Evolutionary conservation across 1,140 invertebrate genomes (phyloP), one percentile per base, ranked within the genome.

Genomic region (Eubasilissa regina): DNA sequence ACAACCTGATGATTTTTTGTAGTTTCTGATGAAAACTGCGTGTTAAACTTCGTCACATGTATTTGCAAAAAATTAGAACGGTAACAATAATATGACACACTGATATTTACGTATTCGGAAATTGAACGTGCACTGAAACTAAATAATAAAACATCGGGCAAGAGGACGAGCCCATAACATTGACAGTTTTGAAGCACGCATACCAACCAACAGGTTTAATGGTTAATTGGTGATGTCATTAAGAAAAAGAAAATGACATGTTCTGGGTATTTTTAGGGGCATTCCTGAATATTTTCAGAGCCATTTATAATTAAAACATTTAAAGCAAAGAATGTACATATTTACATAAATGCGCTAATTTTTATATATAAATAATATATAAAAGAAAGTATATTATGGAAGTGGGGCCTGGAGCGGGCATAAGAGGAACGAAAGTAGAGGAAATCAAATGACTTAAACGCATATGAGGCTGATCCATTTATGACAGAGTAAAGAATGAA

Each of bases 71-170:
- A 77, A 51, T 66, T 15, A 17, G 10, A 77, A 77, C 51, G 45
- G 47, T 62, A 60, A 62, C 58, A 66, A 77, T 66, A 66, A 64
- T 77, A 77, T 66, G 66, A 70, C 47, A 58, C 51, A 56, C 15
- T 56, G 66, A 44, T 78, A 48, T 78, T 72, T 78, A 78, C 76
- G 70, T 55, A 78, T 78, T 78, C 70, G 76, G 76, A 45, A 58
- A 55, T 25, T 13, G 48, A 53, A 72, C 76, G 76, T 78, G 76
- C 25, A 11, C 8, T 19, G 76, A 72, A 78, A 78, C 62, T 70
- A 70, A 78, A 78, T 70, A 56, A 78, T 66, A 70, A 55, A 78
- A 68, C 47, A 21, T 60, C 56, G 45, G 25, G 35, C 21, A 25
- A 58, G 64, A 68, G 66, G 66, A 78, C 66, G 43, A 78, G 76